Percentiles rank a stretch among this genome's conserved stretches.
phyloP scores from a whole-genome alignment of 2,113 vertebrate species.

The Podilymbus podiceps region DNA sequence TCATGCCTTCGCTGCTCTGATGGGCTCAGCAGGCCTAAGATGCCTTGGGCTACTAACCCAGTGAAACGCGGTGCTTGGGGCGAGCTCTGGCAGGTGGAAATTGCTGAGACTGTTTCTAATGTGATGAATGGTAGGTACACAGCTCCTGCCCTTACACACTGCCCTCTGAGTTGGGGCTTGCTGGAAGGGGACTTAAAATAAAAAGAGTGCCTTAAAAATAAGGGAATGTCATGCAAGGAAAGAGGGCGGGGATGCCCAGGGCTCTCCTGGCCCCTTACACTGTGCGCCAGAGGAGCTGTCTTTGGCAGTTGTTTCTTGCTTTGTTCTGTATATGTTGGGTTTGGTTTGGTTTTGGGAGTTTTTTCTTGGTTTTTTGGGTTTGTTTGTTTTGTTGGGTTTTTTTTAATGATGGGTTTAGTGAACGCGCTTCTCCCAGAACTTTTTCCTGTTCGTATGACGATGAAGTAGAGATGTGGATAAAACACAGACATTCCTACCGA shows the following conservation, averaged over 20 bases:
- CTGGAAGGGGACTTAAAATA: neutral
- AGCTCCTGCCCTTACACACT: neutral
- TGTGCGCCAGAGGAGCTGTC: neutral
- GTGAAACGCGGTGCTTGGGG: neutral
- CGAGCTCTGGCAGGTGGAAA: neutral
- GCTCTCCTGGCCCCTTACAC: neutral
- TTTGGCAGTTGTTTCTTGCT: neutral
- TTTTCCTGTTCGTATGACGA: neutral
- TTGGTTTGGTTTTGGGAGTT: too few relatives aligned
- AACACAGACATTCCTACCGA: neutral
- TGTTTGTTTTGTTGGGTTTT: too few relatives aligned
- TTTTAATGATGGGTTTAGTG: neutral
- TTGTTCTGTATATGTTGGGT: neutral
- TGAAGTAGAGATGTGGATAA: neutral
- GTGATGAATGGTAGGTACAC: neutral
- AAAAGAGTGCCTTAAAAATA: neutral
- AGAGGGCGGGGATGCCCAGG: neutral
- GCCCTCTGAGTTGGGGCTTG: neutral
- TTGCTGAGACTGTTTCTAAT: neutral
- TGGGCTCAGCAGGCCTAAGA: neutral
- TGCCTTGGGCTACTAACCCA: neutral
- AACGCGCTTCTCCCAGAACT: neutral
- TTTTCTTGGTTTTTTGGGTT: too few relatives aligned
- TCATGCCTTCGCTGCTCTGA: neutral
- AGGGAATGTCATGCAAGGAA: neutral